phyloP scores from a whole-genome alignment of 2,113 vertebrate genomes.

The Leuciscus idus region DNA sequence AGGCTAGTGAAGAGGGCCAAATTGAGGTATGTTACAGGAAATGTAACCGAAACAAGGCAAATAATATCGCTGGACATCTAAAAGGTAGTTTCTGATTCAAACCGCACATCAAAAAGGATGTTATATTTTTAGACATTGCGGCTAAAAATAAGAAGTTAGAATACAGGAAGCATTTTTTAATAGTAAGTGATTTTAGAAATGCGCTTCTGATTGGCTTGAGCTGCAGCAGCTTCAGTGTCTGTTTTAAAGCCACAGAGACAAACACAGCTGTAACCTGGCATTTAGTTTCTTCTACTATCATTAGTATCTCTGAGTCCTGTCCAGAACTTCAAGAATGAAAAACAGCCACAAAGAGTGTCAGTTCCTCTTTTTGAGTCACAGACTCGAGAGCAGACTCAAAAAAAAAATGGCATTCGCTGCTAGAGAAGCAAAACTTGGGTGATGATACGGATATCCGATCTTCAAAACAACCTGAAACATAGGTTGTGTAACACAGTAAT shows the following conservation, averaged over 20 bases:
- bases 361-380: slow-evolving; percentile 4
- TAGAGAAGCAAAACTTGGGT: background rate
- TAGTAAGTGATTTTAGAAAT: background rate
- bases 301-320: background rate
- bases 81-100: background rate
- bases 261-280: background rate
- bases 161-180: background rate
- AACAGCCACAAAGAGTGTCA: background rate
- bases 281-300: slow-evolving; percentile 18
- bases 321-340: background rate
- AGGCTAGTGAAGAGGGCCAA: background rate
- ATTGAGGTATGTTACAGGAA: background rate
- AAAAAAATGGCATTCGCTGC: background rate
- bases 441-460: background rate
- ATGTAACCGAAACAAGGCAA: background rate
- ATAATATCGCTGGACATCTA: background rate
- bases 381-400: background rate
- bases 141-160: slow-evolving; percentile 14
- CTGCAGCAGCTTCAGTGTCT: background rate
- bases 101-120: background rate
- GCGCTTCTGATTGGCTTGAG: background rate
- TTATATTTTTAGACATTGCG: background rate
- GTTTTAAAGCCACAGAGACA: background rate
- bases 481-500: background rate
- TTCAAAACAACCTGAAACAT: background rate